A percentile compares a stretch with the other conserved stretches of the same genome.
phyloP scores from a whole-genome alignment of 2,797 vertebrate species.

The Cryptoblepharus egeriae region DNA sequence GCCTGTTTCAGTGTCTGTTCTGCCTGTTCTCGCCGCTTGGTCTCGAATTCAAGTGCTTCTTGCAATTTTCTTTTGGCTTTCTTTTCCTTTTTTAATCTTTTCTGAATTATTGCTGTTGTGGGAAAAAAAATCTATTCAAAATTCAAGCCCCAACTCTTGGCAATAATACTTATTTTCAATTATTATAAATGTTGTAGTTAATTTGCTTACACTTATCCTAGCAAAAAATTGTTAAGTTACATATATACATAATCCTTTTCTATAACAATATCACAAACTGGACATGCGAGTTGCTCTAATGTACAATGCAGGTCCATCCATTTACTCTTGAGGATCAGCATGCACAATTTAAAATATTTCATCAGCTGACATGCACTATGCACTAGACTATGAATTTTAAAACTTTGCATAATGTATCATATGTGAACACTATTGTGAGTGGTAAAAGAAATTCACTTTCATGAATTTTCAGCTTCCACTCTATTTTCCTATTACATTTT shows the following conservation, averaged over 20 bases:
- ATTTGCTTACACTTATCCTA: background rate
- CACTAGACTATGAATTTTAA: background rate
- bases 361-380: background rate
- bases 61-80: slow-evolving; percentile 99
- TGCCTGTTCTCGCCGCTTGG: slow-evolving; percentile 94
- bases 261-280: background rate
- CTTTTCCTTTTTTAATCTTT: slow-evolving; percentile 99
- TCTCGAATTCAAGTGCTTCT: slow-evolving; percentile 98
- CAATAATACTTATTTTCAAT: background rate
- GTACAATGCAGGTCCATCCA: background rate
- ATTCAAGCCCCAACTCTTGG: slow-evolving; percentile 15
- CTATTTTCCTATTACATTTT: background rate
- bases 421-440: accelerated
- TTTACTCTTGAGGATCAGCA: background rate
- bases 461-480: background rate
- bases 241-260: background rate
- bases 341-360: slow-evolving; percentile 2
- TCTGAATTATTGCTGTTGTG: slow-evolving; percentile 94
- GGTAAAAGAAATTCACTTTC: background rate
- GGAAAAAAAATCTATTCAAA: background rate
- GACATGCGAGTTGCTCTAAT: background rate
- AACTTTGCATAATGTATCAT: background rate
- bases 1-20: slow-evolving; percentile 97
- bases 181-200: background rate
- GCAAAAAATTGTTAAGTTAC: background rate